phyloP scores from a whole-genome alignment of 2,113 vertebrate species.

The Corydoras sp. region DNA sequence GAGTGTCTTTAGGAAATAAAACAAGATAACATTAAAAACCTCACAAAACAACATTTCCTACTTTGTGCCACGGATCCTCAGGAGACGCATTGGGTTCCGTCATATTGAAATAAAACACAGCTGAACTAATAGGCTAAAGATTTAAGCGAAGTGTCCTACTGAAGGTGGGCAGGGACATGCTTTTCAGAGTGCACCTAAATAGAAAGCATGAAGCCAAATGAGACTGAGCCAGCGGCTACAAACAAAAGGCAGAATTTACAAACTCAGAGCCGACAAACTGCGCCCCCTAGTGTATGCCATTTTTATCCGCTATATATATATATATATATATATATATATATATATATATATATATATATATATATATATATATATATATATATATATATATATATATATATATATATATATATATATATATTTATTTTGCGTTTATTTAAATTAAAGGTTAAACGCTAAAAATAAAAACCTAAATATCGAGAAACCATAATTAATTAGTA shows the following conservation, averaged over 20 bases:
- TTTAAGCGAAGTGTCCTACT: not conserved
- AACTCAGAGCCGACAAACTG: not conserved
- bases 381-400: no score
- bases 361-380: no score
- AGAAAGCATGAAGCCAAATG: not conserved
- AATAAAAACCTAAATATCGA: no score
- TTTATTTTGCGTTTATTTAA: not conserved
- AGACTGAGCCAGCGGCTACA: not conserved
- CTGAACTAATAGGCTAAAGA: not conserved
- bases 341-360: no score
- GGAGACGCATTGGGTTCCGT: slow-evolving; percentile 60
- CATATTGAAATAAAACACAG: slow-evolving; percentile 55
- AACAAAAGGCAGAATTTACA: not conserved
- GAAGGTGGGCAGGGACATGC: not conserved
- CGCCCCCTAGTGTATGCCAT: not conserved
- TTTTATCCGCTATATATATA: no score
- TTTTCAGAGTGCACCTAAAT: not conserved
- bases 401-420: no score
- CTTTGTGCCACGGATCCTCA: slow-evolving; percentile 63
- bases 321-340: no score
- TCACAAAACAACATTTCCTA: slow-evolving; percentile 39
- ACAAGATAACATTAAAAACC: not conserved
- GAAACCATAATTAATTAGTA: no score
- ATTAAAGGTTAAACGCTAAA: not conserved
- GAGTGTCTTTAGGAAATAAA: not conserved